Evolutionary conservation across 2,888 invertebrate genomes (phyloP).

Genomic region (Argynnis bischoffii): DNA sequence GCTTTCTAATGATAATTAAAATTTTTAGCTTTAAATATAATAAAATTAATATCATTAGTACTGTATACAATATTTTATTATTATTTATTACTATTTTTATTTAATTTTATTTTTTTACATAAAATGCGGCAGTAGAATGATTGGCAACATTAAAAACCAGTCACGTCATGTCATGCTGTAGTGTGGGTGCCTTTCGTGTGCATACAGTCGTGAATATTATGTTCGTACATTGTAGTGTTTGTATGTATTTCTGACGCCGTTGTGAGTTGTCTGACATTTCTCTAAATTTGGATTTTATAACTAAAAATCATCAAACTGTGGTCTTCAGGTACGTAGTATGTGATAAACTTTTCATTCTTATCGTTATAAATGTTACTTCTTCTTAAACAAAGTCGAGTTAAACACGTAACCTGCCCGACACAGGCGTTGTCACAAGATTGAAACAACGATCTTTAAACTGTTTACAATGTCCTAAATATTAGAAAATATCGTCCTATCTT

Average conservation of each 20-base stretch:
- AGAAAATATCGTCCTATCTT: constrained; percentile 20
- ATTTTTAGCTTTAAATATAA: neutral
- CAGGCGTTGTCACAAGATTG: constrained; percentile 72
- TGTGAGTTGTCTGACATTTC: constrained; percentile 70
- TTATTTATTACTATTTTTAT: neutral
- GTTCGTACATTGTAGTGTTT: constrained; percentile 42
- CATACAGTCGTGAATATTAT: constrained; percentile 60
- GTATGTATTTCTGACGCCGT: constrained; percentile 78
- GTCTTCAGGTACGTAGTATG: constrained; percentile 69
- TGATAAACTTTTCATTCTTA: constrained; percentile 42
- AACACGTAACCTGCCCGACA: constrained; percentile 60
- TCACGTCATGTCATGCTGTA: constrained; percentile 59
- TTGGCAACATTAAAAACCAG: constrained; percentile 48
- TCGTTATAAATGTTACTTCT: constrained; percentile 25
- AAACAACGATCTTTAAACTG: constrained; percentile 43
- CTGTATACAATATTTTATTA: neutral
- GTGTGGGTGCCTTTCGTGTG: constrained; percentile 66
- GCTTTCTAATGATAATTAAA: no score
- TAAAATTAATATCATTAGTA: neutral
- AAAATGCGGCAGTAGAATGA: no score
- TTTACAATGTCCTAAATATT: constrained; percentile 13
- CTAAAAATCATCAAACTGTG: constrained; percentile 77
- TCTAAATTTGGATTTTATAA: constrained; percentile 78
- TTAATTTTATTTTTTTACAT: no score
- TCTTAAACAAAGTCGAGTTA: constrained; percentile 24